A percentile compares a stretch with the other conserved stretches of the same genome.
These are phyloP conservation scores for Epistrophella euchroma DNA, from an alignment of 2,888 invertebrate species.

Conservation along the genomic window DNA sequence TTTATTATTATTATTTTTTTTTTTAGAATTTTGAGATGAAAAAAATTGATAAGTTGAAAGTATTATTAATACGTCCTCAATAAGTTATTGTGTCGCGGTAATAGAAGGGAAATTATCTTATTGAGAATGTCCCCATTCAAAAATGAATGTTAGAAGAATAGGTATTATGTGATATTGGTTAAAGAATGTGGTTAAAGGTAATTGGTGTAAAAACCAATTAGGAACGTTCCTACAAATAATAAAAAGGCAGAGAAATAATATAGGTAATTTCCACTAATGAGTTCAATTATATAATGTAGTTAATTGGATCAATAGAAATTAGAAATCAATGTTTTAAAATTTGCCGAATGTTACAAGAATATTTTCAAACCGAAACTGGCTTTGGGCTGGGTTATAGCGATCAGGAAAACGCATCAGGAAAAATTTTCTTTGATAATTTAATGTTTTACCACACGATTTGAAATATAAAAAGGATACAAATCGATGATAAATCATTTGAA, in stretches of 20 bases:
- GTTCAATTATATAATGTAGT: not conserved
- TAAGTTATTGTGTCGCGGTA: conserved; percentile 41
- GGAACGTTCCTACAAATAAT: not conserved
- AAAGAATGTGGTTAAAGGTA: conserved; percentile 9
- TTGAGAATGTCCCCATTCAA: conserved; percentile 37
- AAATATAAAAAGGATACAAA: too few relatives aligned
- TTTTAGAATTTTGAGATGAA: conserved; percentile 4
- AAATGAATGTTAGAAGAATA: not conserved
- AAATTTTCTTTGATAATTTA: too few relatives aligned
- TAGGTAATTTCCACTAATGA: not conserved
- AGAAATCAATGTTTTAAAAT: not conserved
- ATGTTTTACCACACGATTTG: too few relatives aligned
- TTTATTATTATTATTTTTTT: not conserved
- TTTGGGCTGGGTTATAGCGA: too few relatives aligned
- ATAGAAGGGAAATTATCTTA: conserved; percentile 27
- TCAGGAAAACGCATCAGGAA: too few relatives aligned
- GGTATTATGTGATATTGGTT: too few relatives aligned
- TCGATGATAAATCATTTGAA: too few relatives aligned
- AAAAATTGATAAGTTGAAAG: conserved; percentile 52
- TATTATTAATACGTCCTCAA: conserved; percentile 24
- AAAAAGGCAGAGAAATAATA: not conserved
- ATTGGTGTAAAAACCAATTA: not conserved
- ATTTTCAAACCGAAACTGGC: too few relatives aligned
- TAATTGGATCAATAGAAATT: not conserved
- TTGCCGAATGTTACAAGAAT: too few relatives aligned